These are phyloP conservation scores for Sinelater perroti DNA, from an alignment of 2,888 invertebrate genomes.

Conservation along the genomic window DNA sequence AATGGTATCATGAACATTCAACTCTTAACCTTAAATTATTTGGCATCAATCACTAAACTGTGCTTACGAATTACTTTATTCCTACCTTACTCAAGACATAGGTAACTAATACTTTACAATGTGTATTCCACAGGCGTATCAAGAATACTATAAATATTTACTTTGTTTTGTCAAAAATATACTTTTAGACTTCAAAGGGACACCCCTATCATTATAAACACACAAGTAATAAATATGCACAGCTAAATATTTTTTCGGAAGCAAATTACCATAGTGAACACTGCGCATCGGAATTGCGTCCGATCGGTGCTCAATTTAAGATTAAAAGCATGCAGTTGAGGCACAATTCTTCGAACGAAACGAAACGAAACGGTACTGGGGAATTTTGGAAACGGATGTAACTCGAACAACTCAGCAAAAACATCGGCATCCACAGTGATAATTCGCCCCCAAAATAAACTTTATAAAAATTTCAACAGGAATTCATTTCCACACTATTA, in stretches of 20 bases:
- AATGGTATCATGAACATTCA: not conserved
- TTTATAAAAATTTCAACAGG: conserved; percentile 43
- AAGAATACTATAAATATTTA: conserved; percentile 58
- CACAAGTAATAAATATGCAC: conserved; percentile 46
- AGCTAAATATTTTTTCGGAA: conserved; percentile 41
- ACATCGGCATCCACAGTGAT: conserved; percentile 29
- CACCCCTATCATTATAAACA: conserved; percentile 45
- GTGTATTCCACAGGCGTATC: conserved; percentile 54
- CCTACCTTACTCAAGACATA: conserved; percentile 35
- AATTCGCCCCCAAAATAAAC: conserved; percentile 41
- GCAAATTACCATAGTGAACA: conserved; percentile 33
- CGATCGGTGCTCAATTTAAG: too few species aligned
- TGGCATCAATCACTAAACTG: conserved; percentile 58
- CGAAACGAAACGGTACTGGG: too few species aligned
- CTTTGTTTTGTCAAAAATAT: conserved; percentile 58
- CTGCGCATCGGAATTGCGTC: too few species aligned
- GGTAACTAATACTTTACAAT: conserved; percentile 54
- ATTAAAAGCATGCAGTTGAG: too few species aligned
- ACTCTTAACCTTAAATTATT: conserved; percentile 46
- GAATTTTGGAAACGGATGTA: too few species aligned
- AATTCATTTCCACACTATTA: conserved; percentile 39
- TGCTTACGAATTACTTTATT: conserved; percentile 35
- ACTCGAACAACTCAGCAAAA: too few species aligned
- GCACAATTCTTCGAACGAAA: too few species aligned
- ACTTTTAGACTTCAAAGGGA: conserved; percentile 57